Evolutionary conservation across 2,888 invertebrate genomes (phyloP).

Genomic region (Eristalis pertinax): DNA sequence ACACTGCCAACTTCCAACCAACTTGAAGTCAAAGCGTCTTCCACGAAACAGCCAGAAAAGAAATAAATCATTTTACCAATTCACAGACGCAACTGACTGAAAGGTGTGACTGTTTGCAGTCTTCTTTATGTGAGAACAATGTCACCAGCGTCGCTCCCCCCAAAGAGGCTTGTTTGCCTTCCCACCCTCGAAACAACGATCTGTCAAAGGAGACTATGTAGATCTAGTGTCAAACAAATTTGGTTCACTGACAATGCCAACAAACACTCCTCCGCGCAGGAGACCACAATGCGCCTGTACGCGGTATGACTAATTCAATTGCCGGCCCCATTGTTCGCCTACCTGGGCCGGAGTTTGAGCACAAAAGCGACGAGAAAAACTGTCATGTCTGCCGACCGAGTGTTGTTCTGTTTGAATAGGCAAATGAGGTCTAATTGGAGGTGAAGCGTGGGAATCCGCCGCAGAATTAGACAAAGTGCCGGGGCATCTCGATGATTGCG

Average conservation of each 20-base stretch:
- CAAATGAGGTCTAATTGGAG: slow-evolving; percentile 54
- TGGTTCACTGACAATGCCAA: slow-evolving; percentile 23
- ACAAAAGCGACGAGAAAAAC: not conserved
- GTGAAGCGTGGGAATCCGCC: slow-evolving; percentile 61
- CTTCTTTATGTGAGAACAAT: too few relatives aligned
- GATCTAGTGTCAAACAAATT: slow-evolving; percentile 3
- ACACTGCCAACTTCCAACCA: too few relatives aligned
- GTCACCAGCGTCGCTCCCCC: too few relatives aligned
- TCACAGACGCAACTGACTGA: too few relatives aligned
- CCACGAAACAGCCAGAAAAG: too few relatives aligned
- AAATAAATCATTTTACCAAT: too few relatives aligned
- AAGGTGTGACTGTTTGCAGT: too few relatives aligned
- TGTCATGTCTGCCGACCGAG: slow-evolving; percentile 6
- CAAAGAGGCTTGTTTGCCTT: not conserved
- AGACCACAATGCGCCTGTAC: slow-evolving; percentile 17
- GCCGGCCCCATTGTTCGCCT: slow-evolving; percentile 24
- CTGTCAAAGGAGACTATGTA: slow-evolving; percentile 16
- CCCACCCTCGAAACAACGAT: not conserved
- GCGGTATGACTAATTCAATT: slow-evolving; percentile 31
- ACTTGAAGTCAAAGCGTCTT: too few relatives aligned
- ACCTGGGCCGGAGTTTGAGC: slow-evolving; percentile 43
- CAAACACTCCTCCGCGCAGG: slow-evolving; percentile 27
- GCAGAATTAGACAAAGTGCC: slow-evolving; percentile 11
- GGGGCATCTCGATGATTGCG: not conserved
- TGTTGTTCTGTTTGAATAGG: slow-evolving; percentile 38